Base-by-base conservation (phyloP, 2,888 invertebrate genomes). In the Epiblema foenella region DNA sequence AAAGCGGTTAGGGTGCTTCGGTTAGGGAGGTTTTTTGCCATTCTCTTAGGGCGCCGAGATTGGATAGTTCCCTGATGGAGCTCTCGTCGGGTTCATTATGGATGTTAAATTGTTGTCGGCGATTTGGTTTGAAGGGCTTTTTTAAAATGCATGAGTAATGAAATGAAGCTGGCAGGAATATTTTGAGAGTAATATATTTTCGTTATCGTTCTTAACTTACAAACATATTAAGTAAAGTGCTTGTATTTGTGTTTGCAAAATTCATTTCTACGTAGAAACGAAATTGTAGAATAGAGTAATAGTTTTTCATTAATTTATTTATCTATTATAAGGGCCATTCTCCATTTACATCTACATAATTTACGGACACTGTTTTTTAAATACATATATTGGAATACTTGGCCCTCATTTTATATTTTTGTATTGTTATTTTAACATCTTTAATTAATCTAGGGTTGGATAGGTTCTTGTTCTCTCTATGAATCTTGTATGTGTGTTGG, bases 71-170 rank as follows among this genome's bases (percentile, higher is more conserved):
- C 77, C 77, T 77, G 71, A 76, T 78, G 81, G 80, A 81, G 84
- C 82, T 84, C 79, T 83, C 81, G 83, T 75, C 78, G 79, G 85
- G 85, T 90, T 88, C 89, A 89, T 91, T 91, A 89, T 88, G 77
- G 76, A 81, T 81, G 86, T 86, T 87, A 87, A 87, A 87, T 87
- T 85, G 86, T 86, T 85, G 84, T 83, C 80, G 79, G 85, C 81
- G 84, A 85, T 86, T 84, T 81, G 72, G 75, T 75, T 77, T 83
- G 74, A 79, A 81, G 83, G 78, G 77, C 77, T 76, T 76, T 77
- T 80, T 80, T 65, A 57, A 52, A 39, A 49, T 67, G 58, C 54
- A 67, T 57, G 33, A n/a, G 51, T 37, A 66, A 54, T 69, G 49
- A 56, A 58, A 51, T 29, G 57, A 58, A 51, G 11, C 20, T 68